Conservation (phyloP, 1,140 invertebrate genomes). For the Bombyx mori region ASM3026992v2 NC_085133.1:9043501-9044000, state of each 20-base stretch:
- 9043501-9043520: too few relatives aligned
- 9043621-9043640: conserved; percentile 60
- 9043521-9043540: too few relatives aligned
- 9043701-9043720: conserved; percentile 42
- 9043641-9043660: conserved; percentile 51
- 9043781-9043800: conserved; percentile 65
- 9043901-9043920: conserved; percentile 38
- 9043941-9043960: background rate
- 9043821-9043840: conserved; percentile 24
- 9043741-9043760: conserved; percentile 36
- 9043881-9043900: conserved; percentile 51
- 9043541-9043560: too few relatives aligned
- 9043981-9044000: conserved; percentile 23
- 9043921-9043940: background rate
- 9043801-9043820: conserved; percentile 51
- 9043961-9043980: conserved; percentile 9
- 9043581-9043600: too few relatives aligned
- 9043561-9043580: too few relatives aligned
- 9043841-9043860: conserved; percentile 28
- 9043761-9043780: conserved; percentile 48
- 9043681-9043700: conserved; percentile 48
- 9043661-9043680: conserved; percentile 65
- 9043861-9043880: conserved; percentile 56
- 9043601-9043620: background rate
- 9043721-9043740: conserved; percentile 41